Evolutionary conservation across 2,797 vertebrate genomes (phyloP).

Genomic region (Babyrousa celebensis): DNA sequence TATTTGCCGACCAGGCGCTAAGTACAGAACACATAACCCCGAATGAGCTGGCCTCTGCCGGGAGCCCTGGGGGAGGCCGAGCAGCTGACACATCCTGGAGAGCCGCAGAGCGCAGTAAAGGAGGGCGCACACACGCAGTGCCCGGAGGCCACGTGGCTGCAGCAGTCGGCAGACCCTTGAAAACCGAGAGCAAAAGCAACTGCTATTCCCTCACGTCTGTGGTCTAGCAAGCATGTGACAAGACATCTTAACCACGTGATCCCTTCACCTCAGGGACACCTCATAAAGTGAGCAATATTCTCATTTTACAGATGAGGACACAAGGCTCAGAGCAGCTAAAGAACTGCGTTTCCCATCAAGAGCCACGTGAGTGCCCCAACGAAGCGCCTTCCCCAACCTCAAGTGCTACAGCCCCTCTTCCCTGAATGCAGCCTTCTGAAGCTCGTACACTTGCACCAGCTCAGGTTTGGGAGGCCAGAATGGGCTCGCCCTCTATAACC

Average conservation of each 20-base stretch:
- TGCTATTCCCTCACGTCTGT: not conserved
- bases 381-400: not conserved
- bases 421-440: not conserved
- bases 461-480: not conserved
- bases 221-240: not conserved
- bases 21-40: accelerated
- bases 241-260: not conserved
- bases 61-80: not conserved
- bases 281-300: too few relatives aligned
- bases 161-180: not conserved
- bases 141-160: not conserved
- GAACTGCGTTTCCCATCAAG: not conserved
- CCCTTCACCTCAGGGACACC: too few relatives aligned
- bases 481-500: not conserved
- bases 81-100: accelerated
- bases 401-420: not conserved
- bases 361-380: not conserved
- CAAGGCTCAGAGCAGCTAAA: not conserved
- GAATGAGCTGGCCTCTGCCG: not conserved
- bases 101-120: accelerated
- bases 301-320: not conserved
- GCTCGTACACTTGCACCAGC: not conserved
- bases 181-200: not conserved
- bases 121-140: accelerated
- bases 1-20: not conserved